A percentile compares a stretch with the other conserved stretches of the same genome.
phyloP scores from a whole-genome alignment of 2,888 invertebrate genomes.

The Orthosia incerta region DNA sequence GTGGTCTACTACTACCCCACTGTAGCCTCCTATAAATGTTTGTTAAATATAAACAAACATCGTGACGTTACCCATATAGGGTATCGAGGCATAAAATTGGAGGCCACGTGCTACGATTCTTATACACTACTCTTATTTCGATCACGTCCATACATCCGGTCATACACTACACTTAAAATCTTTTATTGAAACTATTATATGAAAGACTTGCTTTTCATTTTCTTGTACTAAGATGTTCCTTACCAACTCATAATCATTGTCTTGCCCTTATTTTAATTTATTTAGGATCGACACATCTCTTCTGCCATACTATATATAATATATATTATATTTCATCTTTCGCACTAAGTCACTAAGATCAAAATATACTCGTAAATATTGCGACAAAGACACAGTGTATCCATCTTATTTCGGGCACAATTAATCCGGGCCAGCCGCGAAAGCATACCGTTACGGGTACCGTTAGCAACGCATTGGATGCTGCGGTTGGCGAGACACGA shows the following conservation, averaged over 20 bases:
- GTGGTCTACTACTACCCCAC: not conserved
- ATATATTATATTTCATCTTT: no score
- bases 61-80: not conserved
- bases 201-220: not conserved
- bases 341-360: not conserved
- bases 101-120: constrained; percentile 15
- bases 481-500: constrained; percentile 65
- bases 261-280: not conserved
- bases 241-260: not conserved
- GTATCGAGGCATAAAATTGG: constrained; percentile 9
- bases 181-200: not conserved
- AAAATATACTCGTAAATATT: constrained; percentile 1
- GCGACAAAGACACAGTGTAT: constrained; percentile 21
- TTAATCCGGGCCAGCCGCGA: constrained; percentile 68
- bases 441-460: constrained; percentile 66
- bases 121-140: constrained; percentile 1
- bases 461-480: constrained; percentile 66
- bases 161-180: not conserved
- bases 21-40: constrained; percentile 13
- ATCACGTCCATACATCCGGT: not conserved
- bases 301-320: not conserved
- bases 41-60: constrained; percentile 12
- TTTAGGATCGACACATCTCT: not conserved
- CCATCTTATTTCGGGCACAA: constrained; percentile 71
- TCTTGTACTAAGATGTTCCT: not conserved